Conservation (phyloP, 37 sponge, comb jelly and placozoan genomes). For the Chondrosia reniformis region DNA sequence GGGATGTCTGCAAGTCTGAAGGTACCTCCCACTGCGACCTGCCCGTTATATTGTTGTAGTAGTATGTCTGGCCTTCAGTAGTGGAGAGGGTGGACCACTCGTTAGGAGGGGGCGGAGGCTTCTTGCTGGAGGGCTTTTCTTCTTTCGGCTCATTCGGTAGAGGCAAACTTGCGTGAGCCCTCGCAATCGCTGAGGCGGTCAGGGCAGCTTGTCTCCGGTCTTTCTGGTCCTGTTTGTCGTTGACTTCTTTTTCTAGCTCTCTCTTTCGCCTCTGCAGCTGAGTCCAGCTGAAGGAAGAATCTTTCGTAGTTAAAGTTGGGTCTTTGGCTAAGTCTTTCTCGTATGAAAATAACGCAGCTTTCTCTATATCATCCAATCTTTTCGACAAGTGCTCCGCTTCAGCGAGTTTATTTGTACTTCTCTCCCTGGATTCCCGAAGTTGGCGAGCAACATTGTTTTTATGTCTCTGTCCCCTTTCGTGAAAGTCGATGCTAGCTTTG, state of each 20-base stretch:
- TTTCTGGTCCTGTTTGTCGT: constrained; percentile 23
- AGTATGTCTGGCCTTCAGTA: constrained; percentile 76
- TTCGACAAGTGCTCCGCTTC: constrained; percentile 20
- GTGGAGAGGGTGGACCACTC: constrained; percentile 47
- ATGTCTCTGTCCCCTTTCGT: constrained; percentile 80
- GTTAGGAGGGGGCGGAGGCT: constrained; percentile 15
- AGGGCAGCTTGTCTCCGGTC: background rate
- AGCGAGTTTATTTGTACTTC: background rate
- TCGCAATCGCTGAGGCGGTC: background rate
- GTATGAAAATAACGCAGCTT: constrained; percentile 20
- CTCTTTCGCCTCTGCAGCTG: constrained; percentile 25
- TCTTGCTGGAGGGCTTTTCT: background rate
- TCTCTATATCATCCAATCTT: constrained; percentile 11
- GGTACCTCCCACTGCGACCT: too few relatives aligned
- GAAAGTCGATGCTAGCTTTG: constrained; percentile 76
- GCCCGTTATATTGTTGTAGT: constrained; percentile 72
- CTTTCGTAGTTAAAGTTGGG: background rate
- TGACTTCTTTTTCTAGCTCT: constrained; percentile 32
- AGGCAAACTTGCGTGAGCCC: constrained; percentile 30
- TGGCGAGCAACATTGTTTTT: constrained; percentile 62
- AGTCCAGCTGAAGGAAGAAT: background rate
- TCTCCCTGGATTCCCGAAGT: constrained; percentile 28
- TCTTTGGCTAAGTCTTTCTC: constrained; percentile 23
- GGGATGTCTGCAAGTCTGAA: too few relatives aligned
- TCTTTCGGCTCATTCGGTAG: background rate